Percentiles rank a stretch among this genome's conserved stretches.
Evolutionary conservation across 2,888 invertebrate species (phyloP).

Genomic region (Chromoteleia sp.): DNA sequence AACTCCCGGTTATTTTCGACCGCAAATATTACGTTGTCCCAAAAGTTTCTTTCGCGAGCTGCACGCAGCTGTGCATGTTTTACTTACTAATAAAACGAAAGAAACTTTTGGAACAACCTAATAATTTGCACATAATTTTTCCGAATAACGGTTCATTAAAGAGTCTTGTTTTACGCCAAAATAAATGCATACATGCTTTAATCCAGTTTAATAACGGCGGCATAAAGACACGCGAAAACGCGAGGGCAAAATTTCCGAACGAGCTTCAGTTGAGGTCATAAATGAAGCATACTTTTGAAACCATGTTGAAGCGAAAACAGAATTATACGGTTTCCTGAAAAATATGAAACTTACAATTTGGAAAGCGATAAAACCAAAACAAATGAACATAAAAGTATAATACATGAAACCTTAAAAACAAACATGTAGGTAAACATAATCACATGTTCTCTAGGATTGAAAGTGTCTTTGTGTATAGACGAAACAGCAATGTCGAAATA

Average conservation of each 20-base stretch:
- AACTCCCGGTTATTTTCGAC: slow-evolving; percentile 4
- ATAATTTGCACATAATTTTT: slow-evolving; percentile 11
- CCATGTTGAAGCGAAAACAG: slow-evolving; percentile 16
- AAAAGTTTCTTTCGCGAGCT: no score
- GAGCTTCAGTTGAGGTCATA: slow-evolving; percentile 29
- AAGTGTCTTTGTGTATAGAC: not conserved
- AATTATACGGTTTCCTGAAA: slow-evolving; percentile 30
- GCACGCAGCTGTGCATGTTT: no score
- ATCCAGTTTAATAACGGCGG: slow-evolving; percentile 27
- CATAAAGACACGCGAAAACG: slow-evolving; percentile 31
- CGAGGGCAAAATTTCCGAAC: slow-evolving; percentile 25
- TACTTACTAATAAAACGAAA: no score
- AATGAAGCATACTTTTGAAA: slow-evolving; percentile 33
- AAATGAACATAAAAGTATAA: not conserved
- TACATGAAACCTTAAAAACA: slow-evolving; percentile 15
- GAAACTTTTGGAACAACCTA: no score
- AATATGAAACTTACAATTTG: slow-evolving; percentile 22
- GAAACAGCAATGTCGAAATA: not conserved
- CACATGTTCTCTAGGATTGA: not conserved
- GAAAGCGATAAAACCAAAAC: slow-evolving; percentile 19
- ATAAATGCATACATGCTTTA: slow-evolving; percentile 20
- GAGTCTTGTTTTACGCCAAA: slow-evolving; percentile 2
- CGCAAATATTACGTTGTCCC: no score
- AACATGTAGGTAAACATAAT: not conserved
- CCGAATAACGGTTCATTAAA: slow-evolving; percentile 27